Percentiles rank a stretch among this genome's conserved stretches.
phyloP scores from a whole-genome alignment of 2,113 vertebrate species.

The Andinoacara biseriatus region DNA sequence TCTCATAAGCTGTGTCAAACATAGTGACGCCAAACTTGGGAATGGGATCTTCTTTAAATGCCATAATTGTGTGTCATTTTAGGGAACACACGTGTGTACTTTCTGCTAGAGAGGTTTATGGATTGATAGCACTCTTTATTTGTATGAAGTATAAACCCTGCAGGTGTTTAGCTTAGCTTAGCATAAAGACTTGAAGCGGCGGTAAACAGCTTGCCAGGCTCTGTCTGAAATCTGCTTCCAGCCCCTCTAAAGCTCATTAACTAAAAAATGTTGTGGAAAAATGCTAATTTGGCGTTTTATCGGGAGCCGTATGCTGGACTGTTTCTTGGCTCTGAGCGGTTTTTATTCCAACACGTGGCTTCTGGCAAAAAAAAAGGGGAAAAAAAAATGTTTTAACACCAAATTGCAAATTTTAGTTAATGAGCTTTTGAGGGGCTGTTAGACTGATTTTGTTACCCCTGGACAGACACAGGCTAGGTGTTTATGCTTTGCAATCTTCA shows the following conservation, averaged over 20 bases:
- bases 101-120: background rate
- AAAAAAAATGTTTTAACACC: background rate
- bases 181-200: background rate
- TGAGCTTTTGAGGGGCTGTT: background rate
- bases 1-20: background rate
- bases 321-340: background rate
- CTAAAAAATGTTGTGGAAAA: constrained; percentile 7
- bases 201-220: background rate
- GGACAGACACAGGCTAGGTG: background rate
- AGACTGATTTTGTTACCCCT: background rate
- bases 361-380: background rate
- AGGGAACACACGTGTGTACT: background rate
- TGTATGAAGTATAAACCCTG: background rate
- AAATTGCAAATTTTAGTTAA: background rate
- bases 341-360: background rate
- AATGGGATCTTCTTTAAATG: too few species aligned
- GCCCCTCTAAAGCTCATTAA: constrained; percentile 4
- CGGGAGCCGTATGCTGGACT: background rate
- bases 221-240: background rate
- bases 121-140: background rate
- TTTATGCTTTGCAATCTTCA: background rate
- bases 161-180: background rate
- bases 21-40: background rate
- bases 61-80: background rate
- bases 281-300: background rate